Conservation (phyloP, 2,113 vertebrate species). For the Tonatia bakeri region DNA sequence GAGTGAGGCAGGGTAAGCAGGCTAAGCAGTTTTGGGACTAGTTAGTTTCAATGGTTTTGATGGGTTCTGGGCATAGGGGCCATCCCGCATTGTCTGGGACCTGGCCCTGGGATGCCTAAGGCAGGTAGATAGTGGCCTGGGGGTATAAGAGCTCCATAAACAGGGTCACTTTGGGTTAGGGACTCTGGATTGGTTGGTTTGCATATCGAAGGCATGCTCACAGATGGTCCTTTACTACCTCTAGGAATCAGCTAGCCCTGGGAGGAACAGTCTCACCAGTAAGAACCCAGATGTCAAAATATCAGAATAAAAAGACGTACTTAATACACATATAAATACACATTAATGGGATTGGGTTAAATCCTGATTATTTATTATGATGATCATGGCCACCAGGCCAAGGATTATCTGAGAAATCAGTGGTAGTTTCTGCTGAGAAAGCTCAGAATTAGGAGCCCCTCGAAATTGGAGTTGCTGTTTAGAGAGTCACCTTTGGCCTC, state of each 20-base stretch:
- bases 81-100: neutral
- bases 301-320: neutral
- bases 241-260: neutral
- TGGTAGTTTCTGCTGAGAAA: slow-evolving; percentile 22
- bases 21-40: neutral
- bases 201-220: neutral
- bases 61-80: neutral
- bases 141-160: neutral
- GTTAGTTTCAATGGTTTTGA: neutral
- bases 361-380: neutral
- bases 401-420: slow-evolving; percentile 23
- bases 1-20: neutral
- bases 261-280: neutral
- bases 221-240: neutral
- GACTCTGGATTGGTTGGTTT: neutral
- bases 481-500: neutral
- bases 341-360: neutral
- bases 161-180: neutral
- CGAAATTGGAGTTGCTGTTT: neutral
- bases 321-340: neutral
- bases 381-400: neutral
- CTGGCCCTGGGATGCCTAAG: neutral
- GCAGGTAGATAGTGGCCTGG: neutral
- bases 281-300: neutral
- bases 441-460: neutral